Percentiles rank a stretch among this genome's conserved stretches.
phyloP scores from a whole-genome alignment of 2,113 vertebrate species.

The Chaenocephalus aceratus region DNA sequence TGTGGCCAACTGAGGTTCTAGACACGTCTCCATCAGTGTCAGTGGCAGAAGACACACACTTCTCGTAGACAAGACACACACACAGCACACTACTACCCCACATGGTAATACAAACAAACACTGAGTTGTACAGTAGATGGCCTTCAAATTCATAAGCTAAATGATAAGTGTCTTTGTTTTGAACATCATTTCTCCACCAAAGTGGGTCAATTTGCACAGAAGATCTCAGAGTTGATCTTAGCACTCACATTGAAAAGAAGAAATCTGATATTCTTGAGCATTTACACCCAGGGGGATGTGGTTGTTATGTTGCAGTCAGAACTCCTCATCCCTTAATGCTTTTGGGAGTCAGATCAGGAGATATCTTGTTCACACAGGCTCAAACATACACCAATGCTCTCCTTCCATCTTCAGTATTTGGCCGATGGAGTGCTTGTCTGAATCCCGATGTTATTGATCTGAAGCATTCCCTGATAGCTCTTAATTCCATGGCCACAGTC shows the following conservation, averaged over 20 bases:
- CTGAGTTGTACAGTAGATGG: slow-evolving; percentile 4
- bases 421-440: slow-evolving; percentile 56
- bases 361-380: slow-evolving; percentile 25
- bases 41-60: slow-evolving; percentile 13
- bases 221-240: slow-evolving; percentile 6
- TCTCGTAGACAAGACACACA: slow-evolving; percentile 19
- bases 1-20: slow-evolving; percentile 61
- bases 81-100: slow-evolving; percentile 8
- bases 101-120: slow-evolving; percentile 28
- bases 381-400: slow-evolving; percentile 5
- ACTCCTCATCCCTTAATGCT: neutral
- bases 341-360: slow-evolving; percentile 20
- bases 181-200: slow-evolving; percentile 2
- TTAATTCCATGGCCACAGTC: slow-evolving; percentile 46
- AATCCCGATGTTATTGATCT: slow-evolving; percentile 62
- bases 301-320: slow-evolving; percentile 13
- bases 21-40: slow-evolving; percentile 57
- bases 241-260: neutral
- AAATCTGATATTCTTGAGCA: slow-evolving; percentile 1
- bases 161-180: slow-evolving; percentile 41
- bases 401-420: slow-evolving; percentile 16
- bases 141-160: slow-evolving; percentile 44
- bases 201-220: slow-evolving; percentile 33
- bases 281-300: neutral
- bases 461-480: slow-evolving; percentile 48